Percentiles rank a stretch among this genome's conserved stretches.
Conservation (phyloP, 1,140 invertebrate species). For the Cherax destructor region DNA sequence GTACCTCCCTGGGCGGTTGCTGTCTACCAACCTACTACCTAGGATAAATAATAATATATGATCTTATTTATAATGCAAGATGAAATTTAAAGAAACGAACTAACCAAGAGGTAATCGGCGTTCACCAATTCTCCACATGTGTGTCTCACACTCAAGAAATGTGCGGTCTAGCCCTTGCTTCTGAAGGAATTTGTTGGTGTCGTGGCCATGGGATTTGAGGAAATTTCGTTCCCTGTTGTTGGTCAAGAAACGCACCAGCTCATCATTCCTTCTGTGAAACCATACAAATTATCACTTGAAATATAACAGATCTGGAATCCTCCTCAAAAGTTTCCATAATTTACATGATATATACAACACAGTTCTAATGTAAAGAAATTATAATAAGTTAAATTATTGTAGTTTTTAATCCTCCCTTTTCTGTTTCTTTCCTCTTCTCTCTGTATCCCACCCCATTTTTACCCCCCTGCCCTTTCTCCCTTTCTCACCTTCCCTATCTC, state of each 20-base stretch:
- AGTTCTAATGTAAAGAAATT: too few species aligned
- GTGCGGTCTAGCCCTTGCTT: slow-evolving; percentile 98
- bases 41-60: neutral
- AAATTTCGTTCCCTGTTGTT: slow-evolving; percentile 92
- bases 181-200: slow-evolving; percentile 96
- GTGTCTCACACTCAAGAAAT: slow-evolving; percentile 97
- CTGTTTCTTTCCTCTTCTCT: too few species aligned
- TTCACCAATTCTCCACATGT: slow-evolving; percentile 97
- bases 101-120: slow-evolving; percentile 86
- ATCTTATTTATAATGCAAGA: neutral
- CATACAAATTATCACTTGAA: neutral
- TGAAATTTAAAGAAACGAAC: neutral
- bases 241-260: slow-evolving; percentile 89
- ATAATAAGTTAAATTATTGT: too few species aligned
- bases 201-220: slow-evolving; percentile 96
- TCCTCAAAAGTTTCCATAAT: too few species aligned
- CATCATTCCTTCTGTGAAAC: slow-evolving; percentile 75
- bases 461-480: too few species aligned
- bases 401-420: too few species aligned
- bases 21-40: too few species aligned
- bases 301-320: neutral
- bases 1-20: too few species aligned
- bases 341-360: neutral
- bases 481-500: too few species aligned
- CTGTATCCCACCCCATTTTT: too few species aligned